Base-by-base conservation (phyloP, 1,140 invertebrate species). In the Eulimnadia texana region DNA sequence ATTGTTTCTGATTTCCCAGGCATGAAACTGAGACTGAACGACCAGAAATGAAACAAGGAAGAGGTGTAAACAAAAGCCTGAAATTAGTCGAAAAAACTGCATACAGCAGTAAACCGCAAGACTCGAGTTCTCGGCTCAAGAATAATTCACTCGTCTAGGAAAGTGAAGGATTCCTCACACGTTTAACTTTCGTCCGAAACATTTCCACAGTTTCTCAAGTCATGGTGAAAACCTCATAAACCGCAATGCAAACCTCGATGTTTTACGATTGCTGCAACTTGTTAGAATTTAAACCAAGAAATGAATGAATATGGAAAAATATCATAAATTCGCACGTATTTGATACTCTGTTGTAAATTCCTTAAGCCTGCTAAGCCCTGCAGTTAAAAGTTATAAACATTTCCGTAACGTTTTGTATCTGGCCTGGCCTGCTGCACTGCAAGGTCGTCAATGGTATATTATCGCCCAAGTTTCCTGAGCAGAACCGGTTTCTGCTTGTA, bases 141-240 rank as follows among this genome's bases (percentile, higher is more conserved):
- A 54, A n/a, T n/a, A n/a, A n/a, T n/a, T n/a, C n/a, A n/a, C n/a
- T n/a, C n/a, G n/a, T n/a, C n/a, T n/a, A 33, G 2, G 16, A 58
- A 58, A 42, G n/a, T 27, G 28, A 54, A 57, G n/a, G n/a, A 58
- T 42, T 11, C 19, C 55, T 33, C 24, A 29, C 13, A 58, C 55
- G 42, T 58, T 58, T 54, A 27, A 54, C 49, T 54, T 54, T 54
- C 22, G 52, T 54, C 52, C 22, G n/a, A 24, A 54, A 54, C 52
- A 3, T 13, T 19, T 54, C 52, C n/a, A n/a, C n/a, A n/a, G n/a
- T n/a, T n/a, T n/a, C n/a, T n/a, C n/a, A n/a, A n/a, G n/a, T n/a
- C n/a, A n/a, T n/a, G n/a, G n/a, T n/a, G n/a, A n/a, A n/a, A n/a
- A n/a, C n/a, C n/a, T n/a, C n/a, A n/a, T n/a, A n/a, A n/a, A n/a